Evolutionary conservation across 2,797 vertebrate species (phyloP).

Genomic region (Leptatherina wallacei): DNA sequence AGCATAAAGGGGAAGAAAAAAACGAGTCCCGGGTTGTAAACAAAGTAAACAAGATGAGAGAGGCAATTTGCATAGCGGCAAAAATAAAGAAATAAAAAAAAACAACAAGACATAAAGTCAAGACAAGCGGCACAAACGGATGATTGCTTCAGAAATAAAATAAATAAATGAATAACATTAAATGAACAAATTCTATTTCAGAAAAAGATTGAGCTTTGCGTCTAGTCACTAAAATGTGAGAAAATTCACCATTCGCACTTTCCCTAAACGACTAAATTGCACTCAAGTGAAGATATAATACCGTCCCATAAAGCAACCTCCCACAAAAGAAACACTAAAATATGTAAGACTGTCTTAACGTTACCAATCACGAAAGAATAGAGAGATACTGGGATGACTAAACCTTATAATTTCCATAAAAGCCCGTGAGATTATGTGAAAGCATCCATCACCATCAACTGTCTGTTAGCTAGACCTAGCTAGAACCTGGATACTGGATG

Average conservation of each 20-base stretch:
- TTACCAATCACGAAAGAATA: background rate
- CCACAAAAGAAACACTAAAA: background rate
- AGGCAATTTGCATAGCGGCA: background rate
- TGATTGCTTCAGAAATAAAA: background rate
- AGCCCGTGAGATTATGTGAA: slow-evolving; percentile 14
- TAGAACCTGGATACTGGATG: slow-evolving; percentile 30
- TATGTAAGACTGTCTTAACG: background rate
- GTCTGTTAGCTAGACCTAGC: slow-evolving; percentile 57
- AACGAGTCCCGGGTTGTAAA: background rate
- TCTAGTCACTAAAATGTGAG: background rate
- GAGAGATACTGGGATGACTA: background rate
- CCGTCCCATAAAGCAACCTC: background rate
- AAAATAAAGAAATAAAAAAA: background rate
- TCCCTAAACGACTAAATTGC: background rate
- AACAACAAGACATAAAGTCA: background rate
- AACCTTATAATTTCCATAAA: background rate
- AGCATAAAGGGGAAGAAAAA: background rate
- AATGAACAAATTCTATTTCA: background rate
- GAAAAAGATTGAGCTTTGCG: background rate
- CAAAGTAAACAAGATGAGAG: background rate
- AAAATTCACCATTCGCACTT: background rate
- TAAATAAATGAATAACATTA: background rate
- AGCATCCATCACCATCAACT: slow-evolving; percentile 41
- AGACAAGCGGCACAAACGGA: background rate
- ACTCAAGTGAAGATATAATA: background rate